Conservation (phyloP, 2,797 vertebrate species). For the Argya squamiceps region DNA sequence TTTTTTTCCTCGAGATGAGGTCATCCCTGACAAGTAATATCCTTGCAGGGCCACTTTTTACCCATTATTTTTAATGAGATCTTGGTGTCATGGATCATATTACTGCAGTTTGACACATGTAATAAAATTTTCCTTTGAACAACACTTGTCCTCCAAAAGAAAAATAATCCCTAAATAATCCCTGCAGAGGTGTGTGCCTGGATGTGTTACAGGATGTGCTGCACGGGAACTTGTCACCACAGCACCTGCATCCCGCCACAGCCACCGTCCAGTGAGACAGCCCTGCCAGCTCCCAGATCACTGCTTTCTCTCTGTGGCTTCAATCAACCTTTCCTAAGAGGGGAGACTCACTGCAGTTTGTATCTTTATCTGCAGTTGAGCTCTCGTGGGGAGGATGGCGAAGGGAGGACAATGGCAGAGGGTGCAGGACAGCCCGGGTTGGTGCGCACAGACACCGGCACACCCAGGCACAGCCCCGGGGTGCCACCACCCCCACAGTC, state of each 20-base stretch:
- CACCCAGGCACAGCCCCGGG: rapidly evolving
- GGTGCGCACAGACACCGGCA: rapidly evolving
- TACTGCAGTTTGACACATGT: neutral
- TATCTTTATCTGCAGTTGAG: neutral
- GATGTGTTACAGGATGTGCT: neutral
- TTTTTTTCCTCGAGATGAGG: neutral
- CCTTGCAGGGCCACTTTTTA: neutral
- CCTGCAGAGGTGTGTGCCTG: neutral
- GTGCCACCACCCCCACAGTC: neutral
- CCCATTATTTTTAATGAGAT: neutral
- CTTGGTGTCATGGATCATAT: neutral
- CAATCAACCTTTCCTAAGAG: neutral
- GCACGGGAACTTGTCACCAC: neutral
- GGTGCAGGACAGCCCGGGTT: rapidly evolving
- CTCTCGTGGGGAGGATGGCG: neutral
- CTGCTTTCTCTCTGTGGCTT: neutral
- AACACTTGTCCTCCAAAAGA: neutral
- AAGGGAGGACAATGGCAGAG: rapidly evolving
- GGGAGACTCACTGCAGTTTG: neutral
- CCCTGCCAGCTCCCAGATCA: neutral
- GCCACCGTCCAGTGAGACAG: rapidly evolving
- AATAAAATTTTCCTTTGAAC: neutral
- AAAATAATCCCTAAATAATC: neutral
- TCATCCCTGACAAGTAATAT: neutral
- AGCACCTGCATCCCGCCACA: rapidly evolving